Conservation (phyloP, 2,113 vertebrate genomes). For the Desmodus rotundus region DNA sequence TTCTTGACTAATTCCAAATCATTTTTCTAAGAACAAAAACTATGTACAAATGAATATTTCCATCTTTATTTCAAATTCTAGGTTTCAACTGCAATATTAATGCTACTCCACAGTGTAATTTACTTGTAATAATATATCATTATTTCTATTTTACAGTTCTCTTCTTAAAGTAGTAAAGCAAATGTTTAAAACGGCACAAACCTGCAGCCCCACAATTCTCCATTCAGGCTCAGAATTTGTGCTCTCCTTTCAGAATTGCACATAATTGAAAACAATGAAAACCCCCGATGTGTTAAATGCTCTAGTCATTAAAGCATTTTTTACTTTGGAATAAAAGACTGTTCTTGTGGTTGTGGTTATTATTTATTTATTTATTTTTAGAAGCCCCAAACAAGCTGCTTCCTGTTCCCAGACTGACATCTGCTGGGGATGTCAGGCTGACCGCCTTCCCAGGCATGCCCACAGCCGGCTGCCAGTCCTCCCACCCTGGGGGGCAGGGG, state of each 20-base stretch:
- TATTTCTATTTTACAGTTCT: conserved; percentile 86
- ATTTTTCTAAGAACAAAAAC: conserved; percentile 84
- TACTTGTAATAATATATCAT: conserved; percentile 87
- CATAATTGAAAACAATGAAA: conserved; percentile 82
- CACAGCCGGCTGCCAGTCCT: conserved; percentile 59
- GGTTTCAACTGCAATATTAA: conserved; percentile 86
- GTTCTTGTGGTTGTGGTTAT: conserved; percentile 62
- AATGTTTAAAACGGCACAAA: conserved; percentile 83
- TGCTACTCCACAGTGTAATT: conserved; percentile 84
- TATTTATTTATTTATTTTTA: conserved; percentile 72
- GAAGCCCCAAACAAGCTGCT: conserved; percentile 75
- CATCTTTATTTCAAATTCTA: conserved; percentile 86
- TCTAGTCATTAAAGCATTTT: conserved; percentile 79
- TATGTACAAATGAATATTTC: conserved; percentile 84
- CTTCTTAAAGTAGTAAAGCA: conserved; percentile 85
- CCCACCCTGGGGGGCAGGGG: not conserved
- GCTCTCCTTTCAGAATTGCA: conserved; percentile 78
- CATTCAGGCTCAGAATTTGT: conserved; percentile 79
- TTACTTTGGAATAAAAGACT: conserved; percentile 77
- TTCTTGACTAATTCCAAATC: conserved; percentile 74
- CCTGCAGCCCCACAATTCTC: conserved; percentile 78
- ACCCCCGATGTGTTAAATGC: conserved; percentile 76
- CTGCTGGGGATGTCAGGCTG: conserved; percentile 72
- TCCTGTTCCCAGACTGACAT: conserved; percentile 74
- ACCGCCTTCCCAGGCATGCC: conserved; percentile 35